Conservation (phyloP, 2,888 invertebrate genomes). For the Ophonus ardosiacus region DNA sequence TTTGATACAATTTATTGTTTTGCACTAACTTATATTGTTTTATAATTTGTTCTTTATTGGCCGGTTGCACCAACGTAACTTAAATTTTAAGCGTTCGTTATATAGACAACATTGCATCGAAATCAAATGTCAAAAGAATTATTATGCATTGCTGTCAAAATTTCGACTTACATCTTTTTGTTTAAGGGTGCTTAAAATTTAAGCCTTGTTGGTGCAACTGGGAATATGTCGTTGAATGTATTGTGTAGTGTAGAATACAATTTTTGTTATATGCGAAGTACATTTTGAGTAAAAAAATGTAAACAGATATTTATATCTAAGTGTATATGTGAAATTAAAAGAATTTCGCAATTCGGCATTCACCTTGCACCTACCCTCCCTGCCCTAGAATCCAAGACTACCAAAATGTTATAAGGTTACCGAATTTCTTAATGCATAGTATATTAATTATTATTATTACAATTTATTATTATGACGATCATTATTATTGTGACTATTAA, state of each 20-base stretch:
- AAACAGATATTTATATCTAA: conserved; percentile 43
- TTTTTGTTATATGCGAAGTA: conserved; percentile 14
- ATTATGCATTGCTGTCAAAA: too few species aligned
- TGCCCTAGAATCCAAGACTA: conserved; percentile 54
- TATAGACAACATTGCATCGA: too few species aligned
- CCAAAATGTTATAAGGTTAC: conserved; percentile 63
- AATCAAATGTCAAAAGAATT: too few species aligned
- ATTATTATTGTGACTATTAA: conserved; percentile 57
- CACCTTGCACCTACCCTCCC: conserved; percentile 27
- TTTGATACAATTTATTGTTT: too few species aligned
- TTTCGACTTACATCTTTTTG: too few species aligned
- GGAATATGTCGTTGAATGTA: neutral
- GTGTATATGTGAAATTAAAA: conserved; percentile 46
- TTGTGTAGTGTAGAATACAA: neutral
- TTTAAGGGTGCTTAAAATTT: too few species aligned
- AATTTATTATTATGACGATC: conserved; percentile 56
- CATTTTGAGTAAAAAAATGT: conserved; percentile 35
- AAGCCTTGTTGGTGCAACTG: too few species aligned
- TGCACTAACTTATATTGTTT: too few species aligned
- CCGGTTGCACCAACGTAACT: too few species aligned
- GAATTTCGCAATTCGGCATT: conserved; percentile 41
- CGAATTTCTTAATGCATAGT: conserved; percentile 58
- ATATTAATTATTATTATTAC: conserved; percentile 60
- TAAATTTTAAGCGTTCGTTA: too few species aligned
- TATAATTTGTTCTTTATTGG: too few species aligned